Percentiles rank a stretch among this genome's conserved stretches.
Evolutionary conservation across 2,113 vertebrate species (phyloP).

Genomic region (Mustela nigripes): DNA sequence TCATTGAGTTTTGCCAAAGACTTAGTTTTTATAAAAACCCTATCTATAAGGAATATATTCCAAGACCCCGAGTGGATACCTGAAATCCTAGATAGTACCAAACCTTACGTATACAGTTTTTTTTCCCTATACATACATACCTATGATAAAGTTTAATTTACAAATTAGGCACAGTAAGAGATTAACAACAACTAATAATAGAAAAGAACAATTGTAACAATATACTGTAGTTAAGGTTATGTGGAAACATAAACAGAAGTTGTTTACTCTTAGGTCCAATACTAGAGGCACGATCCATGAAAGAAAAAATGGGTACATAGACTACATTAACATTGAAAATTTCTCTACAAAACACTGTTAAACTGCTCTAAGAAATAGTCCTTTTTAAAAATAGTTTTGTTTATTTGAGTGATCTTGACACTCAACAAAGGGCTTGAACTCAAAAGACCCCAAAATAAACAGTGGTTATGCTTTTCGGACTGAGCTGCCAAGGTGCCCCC

Average conservation of each 20-base stretch:
- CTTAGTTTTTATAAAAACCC: not conserved
- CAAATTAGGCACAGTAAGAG: not conserved
- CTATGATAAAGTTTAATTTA: not conserved
- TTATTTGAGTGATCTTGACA: not conserved
- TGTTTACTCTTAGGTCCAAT: not conserved
- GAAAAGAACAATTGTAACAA: not conserved
- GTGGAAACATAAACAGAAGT: not conserved
- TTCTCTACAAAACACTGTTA: not conserved
- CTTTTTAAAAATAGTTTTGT: not conserved
- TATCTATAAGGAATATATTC: not conserved
- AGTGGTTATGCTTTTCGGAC: not conserved
- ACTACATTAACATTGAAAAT: not conserved
- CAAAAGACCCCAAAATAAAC: not conserved
- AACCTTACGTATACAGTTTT: not conserved
- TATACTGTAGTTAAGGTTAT: not conserved
- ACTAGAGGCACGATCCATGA: not conserved
- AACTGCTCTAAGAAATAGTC: not conserved
- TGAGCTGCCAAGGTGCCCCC: not conserved
- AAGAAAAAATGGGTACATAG: not conserved
- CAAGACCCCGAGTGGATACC: not conserved
- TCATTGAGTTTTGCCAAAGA: slow-evolving; percentile 22
- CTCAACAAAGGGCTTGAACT: not conserved
- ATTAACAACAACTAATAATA: not conserved
- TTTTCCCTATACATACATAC: not conserved
- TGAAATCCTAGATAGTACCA: not conserved